Evolutionary conservation across 2,797 vertebrate species (phyloP).

Genomic region (Glyptemys insculpta): DNA sequence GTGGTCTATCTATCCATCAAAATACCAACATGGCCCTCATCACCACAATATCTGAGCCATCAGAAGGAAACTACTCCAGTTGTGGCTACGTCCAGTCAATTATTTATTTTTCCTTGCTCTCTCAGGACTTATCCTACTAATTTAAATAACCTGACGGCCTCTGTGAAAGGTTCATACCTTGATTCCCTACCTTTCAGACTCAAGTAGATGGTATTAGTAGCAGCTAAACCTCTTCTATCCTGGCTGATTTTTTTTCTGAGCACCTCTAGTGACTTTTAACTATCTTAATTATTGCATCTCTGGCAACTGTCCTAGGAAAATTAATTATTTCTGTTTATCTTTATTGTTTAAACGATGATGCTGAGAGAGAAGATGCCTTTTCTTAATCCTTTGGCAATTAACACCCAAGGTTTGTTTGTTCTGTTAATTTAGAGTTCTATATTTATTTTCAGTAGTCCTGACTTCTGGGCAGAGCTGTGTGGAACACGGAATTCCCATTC

Average conservation of each 20-base stretch:
- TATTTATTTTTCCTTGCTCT: neutral
- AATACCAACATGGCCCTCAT: neutral
- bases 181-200: neutral
- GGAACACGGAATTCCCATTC: neutral
- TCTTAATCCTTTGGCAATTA: constrained; percentile 30
- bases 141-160: neutral
- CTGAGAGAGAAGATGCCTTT: neutral
- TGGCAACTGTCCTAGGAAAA: constrained; percentile 39
- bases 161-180: neutral
- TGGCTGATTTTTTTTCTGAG: constrained; percentile 6
- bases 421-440: constrained; percentile 4
- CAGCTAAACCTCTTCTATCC: constrained; percentile 22
- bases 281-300: constrained; percentile 6
- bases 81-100: neutral
- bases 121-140: neutral
- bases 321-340: constrained; percentile 46
- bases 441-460: neutral
- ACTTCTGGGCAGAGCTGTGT: neutral
- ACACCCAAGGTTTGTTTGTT: neutral
- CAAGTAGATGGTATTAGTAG: constrained; percentile 9
- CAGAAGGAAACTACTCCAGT: neutral
- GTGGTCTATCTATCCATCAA: neutral
- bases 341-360: constrained; percentile 42
- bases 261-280: neutral
- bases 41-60: neutral